Evolutionary conservation across 2,888 invertebrate genomes (phyloP), one percentile per base, ranked within the genome.

Genomic region (Chouioia cunea): DNA sequence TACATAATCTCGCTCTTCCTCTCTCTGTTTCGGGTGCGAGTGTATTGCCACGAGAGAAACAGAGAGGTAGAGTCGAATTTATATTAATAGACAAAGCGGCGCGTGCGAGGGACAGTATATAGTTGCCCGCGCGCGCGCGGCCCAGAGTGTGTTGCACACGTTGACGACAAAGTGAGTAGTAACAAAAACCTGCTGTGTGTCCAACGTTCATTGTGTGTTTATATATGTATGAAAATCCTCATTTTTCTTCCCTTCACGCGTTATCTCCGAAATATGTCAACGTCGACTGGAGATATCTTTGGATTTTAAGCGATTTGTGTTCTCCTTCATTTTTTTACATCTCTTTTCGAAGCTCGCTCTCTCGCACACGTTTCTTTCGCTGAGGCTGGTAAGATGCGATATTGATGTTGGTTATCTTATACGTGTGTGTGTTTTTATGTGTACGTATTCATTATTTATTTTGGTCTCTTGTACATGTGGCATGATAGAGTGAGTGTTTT

Each of bases 141-240:
- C 36, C 36, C 36, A 36, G n/a, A n/a, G n/a, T n/a, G 36, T 36
- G 36, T 36, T 36, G 36, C 36, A 10, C 36, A 36, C 6, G 36
- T 36, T 36, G 36, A 36, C 36, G 36, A 36, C 62, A 71, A 66
- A 66, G 71, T 66, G 71, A 66, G 66, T 66, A 71, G 71, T 27
- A 16, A 16, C 12, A 36, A 18, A 15, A 36, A 14, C 8, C 43
- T 36, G 62, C 15, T 4, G 10, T 36, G 10, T 27, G 36, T 36
- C 36, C n/a, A 12, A 36, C 36, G 10, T 36, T 8, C 36, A 36
- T 36, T 36, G 36, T 36, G 36, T 36, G 36, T 36, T 36, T 36
- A 10, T 36, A 36, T 36, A 3, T 36, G 3, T 2, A 27, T 10
- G 12, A 36, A 3, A 36, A 10, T 36, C 6, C 36, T 36, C 10